Conservation (phyloP, 2,888 invertebrate genomes). For the Cosmia trapezina region DNA sequence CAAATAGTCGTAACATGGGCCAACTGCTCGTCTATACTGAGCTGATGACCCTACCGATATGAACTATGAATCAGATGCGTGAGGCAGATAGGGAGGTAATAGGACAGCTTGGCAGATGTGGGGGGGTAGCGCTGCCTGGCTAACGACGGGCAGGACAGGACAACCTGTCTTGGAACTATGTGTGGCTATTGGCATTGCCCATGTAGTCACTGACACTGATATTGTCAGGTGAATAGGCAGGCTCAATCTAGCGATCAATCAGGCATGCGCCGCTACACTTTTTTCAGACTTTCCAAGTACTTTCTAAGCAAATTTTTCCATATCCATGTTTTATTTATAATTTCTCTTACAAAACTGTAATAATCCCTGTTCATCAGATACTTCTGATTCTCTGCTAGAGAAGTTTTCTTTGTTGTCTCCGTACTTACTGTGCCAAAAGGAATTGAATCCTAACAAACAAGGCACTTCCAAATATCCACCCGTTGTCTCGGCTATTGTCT, state of each 20-base stretch:
- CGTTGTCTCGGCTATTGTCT: slow-evolving; percentile 46
- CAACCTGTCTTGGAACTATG: slow-evolving; percentile 14
- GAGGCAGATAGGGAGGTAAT: slow-evolving; percentile 18
- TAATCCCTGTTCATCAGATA: neutral
- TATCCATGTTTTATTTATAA: neutral
- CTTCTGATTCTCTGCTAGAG: neutral
- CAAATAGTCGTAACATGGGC: slow-evolving; percentile 33
- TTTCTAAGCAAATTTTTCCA: neutral
- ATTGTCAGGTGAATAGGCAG: neutral
- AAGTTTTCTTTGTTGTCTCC: neutral
- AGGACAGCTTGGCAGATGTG: slow-evolving; percentile 31
- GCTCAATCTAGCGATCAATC: neutral
- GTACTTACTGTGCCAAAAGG: slow-evolving; percentile 2
- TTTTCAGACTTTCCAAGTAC: neutral
- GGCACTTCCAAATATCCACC: slow-evolving; percentile 7
- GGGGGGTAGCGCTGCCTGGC: slow-evolving; percentile 5
- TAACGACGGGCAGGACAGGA: slow-evolving; percentile 7
- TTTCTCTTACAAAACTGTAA: neutral
- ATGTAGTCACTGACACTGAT: neutral
- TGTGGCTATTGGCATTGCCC: neutral
- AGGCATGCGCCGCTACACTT: neutral
- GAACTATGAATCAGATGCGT: slow-evolving; percentile 24
- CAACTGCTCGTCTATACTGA: slow-evolving; percentile 51
- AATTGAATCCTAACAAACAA: slow-evolving; percentile 23
- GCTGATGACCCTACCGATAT: slow-evolving; percentile 42